Evolutionary conservation across 2,113 vertebrate genomes (phyloP).

Genomic region (Xiphophorus couchianus): DNA sequence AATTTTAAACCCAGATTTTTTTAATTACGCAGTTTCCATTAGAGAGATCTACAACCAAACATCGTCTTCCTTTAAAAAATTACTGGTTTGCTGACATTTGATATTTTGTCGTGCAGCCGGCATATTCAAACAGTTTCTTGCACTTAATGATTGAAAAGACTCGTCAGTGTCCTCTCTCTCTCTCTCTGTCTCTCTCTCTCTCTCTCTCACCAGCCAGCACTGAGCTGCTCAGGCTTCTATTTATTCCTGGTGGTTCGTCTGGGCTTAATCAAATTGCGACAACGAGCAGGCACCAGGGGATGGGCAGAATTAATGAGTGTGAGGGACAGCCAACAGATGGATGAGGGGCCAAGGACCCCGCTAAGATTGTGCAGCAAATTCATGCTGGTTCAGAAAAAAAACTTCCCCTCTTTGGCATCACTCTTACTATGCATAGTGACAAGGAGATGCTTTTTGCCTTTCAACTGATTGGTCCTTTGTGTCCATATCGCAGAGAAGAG

Average conservation of each 20-base stretch:
- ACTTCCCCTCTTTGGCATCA: constrained; percentile 26
- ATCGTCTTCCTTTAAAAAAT: neutral
- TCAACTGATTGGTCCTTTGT: constrained; percentile 51
- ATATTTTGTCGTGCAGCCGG: constrained; percentile 12
- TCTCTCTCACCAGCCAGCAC: constrained; percentile 11
- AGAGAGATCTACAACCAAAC: neutral
- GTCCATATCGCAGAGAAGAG: constrained; percentile 40
- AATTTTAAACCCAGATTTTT: constrained; percentile 16
- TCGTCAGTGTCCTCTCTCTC: constrained; percentile 29
- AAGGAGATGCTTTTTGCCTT: constrained; percentile 45
- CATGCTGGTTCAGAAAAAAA: constrained; percentile 36
- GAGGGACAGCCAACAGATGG: constrained; percentile 62
- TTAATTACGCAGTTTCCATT: constrained; percentile 15
- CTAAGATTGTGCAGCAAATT: constrained; percentile 41
- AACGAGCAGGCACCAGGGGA: constrained; percentile 56
- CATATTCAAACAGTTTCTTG: constrained; percentile 35
- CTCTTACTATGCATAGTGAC: constrained; percentile 49
- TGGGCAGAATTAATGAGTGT: constrained; percentile 66
- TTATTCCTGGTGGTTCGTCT: constrained; percentile 66
- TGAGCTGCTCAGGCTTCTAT: constrained; percentile 36
- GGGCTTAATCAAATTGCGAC: constrained; percentile 65
- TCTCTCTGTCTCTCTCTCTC: neutral
- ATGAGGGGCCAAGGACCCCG: constrained; percentile 38
- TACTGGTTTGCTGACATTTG: constrained; percentile 2
- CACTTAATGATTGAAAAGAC: constrained; percentile 47